phyloP scores from a whole-genome alignment of 1,140 invertebrate genomes.

The Caenorhabditis brenneri region DNA sequence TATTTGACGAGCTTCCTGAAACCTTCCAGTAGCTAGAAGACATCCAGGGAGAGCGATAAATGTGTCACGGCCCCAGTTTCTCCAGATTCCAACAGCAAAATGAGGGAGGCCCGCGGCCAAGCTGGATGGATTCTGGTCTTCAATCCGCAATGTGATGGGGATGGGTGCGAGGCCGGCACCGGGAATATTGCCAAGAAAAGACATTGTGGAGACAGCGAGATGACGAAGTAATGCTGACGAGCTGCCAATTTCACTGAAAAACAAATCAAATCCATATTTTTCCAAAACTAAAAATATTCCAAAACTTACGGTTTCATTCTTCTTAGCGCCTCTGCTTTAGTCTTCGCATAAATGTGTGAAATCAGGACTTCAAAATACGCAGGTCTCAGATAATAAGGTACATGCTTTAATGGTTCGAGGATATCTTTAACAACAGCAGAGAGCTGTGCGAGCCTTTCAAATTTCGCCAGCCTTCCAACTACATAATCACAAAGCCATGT shows the following conservation, averaged over 20 bases:
- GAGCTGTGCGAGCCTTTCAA: slow-evolving; percentile 24
- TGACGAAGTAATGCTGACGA: slow-evolving; percentile 78
- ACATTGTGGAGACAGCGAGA: slow-evolving; percentile 82
- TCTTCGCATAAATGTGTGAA: slow-evolving; percentile 78
- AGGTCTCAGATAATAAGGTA: slow-evolving; percentile 90
- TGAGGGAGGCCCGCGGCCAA: slow-evolving; percentile 80
- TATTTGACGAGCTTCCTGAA: slow-evolving; percentile 85
- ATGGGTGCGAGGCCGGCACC: slow-evolving; percentile 75
- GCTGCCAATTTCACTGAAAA: slow-evolving; percentile 59
- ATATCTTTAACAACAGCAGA: slow-evolving; percentile 74
- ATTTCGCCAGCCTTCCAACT: slow-evolving; percentile 76
- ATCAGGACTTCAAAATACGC: slow-evolving; percentile 88
- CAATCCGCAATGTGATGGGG: neutral
- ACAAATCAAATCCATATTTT: too few relatives aligned
- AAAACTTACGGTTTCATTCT: slow-evolving; percentile 73
- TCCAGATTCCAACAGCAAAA: slow-evolving; percentile 89
- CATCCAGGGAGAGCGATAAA: slow-evolving; percentile 92
- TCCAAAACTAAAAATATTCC: too few relatives aligned
- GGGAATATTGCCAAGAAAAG: slow-evolving; percentile 80
- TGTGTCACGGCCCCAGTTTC: slow-evolving; percentile 98
- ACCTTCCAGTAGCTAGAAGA: slow-evolving; percentile 80
- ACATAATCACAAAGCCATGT: slow-evolving; percentile 91
- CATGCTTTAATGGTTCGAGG: slow-evolving; percentile 78
- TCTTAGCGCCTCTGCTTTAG: slow-evolving; percentile 76
- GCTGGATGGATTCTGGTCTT: neutral